phyloP scores from a whole-genome alignment of 2,797 vertebrate species.

The Myripristis murdjan region DNA sequence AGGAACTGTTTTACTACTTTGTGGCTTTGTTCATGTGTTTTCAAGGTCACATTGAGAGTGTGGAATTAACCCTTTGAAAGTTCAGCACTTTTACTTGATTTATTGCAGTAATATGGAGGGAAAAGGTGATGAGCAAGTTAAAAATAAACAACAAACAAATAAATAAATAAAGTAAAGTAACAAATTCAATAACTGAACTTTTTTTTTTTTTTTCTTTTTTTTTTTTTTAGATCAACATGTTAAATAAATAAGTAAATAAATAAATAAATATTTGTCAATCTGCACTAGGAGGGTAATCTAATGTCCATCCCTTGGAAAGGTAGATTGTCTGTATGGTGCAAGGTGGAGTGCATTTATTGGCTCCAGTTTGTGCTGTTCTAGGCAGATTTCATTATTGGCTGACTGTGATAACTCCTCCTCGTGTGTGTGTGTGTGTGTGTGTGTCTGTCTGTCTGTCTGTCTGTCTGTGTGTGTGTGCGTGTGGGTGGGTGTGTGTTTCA shows the following conservation, averaged over 20 bases:
- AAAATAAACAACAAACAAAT: too few species aligned
- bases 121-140: too few species aligned
- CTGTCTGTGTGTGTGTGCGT: background rate
- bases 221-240: too few species aligned
- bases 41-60: conserved; percentile 44
- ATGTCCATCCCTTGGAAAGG: background rate
- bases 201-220: too few species aligned
- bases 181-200: too few species aligned
- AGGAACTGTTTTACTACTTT: conserved; percentile 17
- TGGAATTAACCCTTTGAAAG: conserved; percentile 24
- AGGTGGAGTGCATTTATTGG: conserved; percentile 15
- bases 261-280: too few species aligned
- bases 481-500: background rate
- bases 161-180: too few species aligned
- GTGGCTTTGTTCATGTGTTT: conserved; percentile 11
- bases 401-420: conserved; percentile 34
- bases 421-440: conserved; percentile 11
- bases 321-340: conserved; percentile 16
- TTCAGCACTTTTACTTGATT: too few species aligned
- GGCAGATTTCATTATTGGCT: conserved; percentile 55
- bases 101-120: background rate
- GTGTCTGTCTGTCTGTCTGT: conserved; percentile 16
- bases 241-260: too few species aligned
- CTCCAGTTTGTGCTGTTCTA: conserved; percentile 39
- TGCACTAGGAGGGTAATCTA: too few species aligned